Conservation (phyloP, 2,113 vertebrate species). For the Rhadina sibilatrix region DNA sequence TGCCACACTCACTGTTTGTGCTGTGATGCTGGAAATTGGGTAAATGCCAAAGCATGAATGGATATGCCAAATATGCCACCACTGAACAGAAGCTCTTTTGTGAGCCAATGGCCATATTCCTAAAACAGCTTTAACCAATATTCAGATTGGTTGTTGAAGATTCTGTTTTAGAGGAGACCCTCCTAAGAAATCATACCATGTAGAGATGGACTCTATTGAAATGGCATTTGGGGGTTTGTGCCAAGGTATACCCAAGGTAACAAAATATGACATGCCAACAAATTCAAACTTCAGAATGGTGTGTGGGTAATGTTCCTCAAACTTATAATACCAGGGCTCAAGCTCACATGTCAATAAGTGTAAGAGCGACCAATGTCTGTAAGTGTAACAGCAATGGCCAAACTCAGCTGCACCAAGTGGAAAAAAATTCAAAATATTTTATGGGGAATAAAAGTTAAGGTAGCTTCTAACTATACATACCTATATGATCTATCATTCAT, state of each 20-base stretch:
- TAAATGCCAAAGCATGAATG: neutral
- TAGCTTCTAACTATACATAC: neutral
- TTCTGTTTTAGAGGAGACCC: fast-evolving
- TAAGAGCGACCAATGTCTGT: neutral
- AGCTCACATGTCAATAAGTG: fast-evolving
- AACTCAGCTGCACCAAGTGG: neutral
- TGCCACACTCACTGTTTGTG: neutral
- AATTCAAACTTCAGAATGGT: neutral
- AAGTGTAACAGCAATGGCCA: neutral
- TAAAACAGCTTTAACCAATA: neutral
- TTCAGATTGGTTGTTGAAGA: neutral
- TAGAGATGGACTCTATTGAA: neutral
- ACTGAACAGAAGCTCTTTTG: neutral
- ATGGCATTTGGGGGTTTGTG: neutral
- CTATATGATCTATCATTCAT: neutral
- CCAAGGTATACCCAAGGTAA: neutral
- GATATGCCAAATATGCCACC: neutral
- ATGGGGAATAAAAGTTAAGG: neutral
- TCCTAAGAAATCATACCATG: neutral
- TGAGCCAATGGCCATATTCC: neutral
- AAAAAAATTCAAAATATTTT: neutral
- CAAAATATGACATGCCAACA: neutral
- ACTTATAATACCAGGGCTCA: neutral
- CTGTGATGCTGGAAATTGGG: neutral
- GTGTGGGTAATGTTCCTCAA: neutral